phyloP scores from a whole-genome alignment of 2,888 invertebrate species.

The Cremastinae sp. region DNA sequence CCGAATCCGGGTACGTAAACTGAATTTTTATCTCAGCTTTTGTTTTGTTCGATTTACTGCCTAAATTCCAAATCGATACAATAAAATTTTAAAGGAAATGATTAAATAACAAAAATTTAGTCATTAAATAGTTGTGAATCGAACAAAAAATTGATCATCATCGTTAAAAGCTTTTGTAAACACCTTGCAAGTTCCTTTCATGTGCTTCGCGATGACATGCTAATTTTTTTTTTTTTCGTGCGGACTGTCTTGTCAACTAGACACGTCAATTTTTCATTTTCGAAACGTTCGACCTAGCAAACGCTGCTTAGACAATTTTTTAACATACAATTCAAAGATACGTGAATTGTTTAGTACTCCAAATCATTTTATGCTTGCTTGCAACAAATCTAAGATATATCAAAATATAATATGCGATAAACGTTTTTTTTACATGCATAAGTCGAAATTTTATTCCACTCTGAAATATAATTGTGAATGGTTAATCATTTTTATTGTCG shows the following conservation, averaged over 20 bases:
- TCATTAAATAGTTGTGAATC: constrained; percentile 40
- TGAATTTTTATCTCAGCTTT: constrained; percentile 18
- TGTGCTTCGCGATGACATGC: constrained; percentile 35
- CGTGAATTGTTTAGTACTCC: too few relatives aligned
- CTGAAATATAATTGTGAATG: too few relatives aligned
- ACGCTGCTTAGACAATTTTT: neutral
- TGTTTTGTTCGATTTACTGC: constrained; percentile 37
- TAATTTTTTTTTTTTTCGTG: constrained; percentile 34
- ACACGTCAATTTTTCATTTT: neutral
- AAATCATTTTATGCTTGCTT: neutral
- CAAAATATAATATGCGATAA: too few relatives aligned
- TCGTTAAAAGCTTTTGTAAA: constrained; percentile 33
- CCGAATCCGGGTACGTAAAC: constrained; percentile 77
- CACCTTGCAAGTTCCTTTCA: constrained; percentile 44
- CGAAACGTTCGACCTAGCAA: constrained; percentile 13
- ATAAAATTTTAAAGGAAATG: too few relatives aligned
- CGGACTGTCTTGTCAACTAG: constrained; percentile 25
- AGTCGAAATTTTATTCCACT: too few relatives aligned
- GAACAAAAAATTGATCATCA: constrained; percentile 31
- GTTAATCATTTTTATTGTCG: too few relatives aligned
- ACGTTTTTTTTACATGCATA: too few relatives aligned
- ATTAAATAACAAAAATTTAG: too few relatives aligned
- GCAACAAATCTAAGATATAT: too few relatives aligned
- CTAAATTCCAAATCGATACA: neutral
- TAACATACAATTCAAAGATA: neutral